Conservation (phyloP, 2,113 vertebrate genomes). For the Abramis brama region DNA sequence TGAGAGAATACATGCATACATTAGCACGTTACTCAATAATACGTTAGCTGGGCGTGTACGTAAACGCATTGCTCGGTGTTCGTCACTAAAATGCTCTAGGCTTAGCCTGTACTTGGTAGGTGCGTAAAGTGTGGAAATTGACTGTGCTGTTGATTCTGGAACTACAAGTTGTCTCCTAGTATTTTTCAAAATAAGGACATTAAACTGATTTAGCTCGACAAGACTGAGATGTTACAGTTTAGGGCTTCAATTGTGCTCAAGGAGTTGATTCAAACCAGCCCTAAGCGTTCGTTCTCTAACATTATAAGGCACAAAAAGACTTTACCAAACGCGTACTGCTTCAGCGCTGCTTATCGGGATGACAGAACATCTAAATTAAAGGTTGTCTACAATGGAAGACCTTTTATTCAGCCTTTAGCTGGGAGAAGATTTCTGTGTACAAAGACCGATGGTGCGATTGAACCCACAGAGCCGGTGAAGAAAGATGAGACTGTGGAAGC, state of each 20-base stretch:
- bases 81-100: conserved; percentile 38
- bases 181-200: conserved; percentile 35
- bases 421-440: conserved; percentile 66
- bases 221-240: conserved; percentile 80
- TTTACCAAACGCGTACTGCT: conserved; percentile 52
- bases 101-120: conserved; percentile 2
- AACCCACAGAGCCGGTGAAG: conserved; percentile 64
- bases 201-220: conserved; percentile 59
- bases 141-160: rapidly evolving
- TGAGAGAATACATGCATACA: conserved; percentile 59
- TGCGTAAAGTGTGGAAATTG: neutral
- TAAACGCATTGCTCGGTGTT: conserved; percentile 38
- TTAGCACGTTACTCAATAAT: conserved; percentile 57
- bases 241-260: conserved; percentile 72
- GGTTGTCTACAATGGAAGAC: conserved; percentile 53
- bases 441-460: conserved; percentile 68
- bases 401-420: conserved; percentile 11
- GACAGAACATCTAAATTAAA: conserved; percentile 51
- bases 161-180: neutral
- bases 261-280: conserved; percentile 72
- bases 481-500: conserved; percentile 65
- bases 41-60: conserved; percentile 45
- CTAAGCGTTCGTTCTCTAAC: conserved; percentile 66
- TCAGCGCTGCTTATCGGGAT: conserved; percentile 56
- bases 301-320: conserved; percentile 58